phyloP scores from a whole-genome alignment of 1,140 invertebrate genomes.

The Phortica variegata region DNA sequence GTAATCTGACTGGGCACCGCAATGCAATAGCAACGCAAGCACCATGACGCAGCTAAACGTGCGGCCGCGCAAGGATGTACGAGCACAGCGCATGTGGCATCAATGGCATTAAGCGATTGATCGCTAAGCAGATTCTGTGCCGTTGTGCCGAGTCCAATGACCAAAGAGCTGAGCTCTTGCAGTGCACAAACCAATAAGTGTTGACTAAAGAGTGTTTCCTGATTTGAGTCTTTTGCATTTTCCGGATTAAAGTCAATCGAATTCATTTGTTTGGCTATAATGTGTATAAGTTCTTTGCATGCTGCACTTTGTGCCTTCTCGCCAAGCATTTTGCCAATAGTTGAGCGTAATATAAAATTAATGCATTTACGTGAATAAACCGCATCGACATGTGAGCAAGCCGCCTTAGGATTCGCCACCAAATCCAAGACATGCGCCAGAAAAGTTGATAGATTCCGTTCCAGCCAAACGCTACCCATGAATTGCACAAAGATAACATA shows the following conservation, averaged over 20 bases:
- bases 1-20: constrained; percentile 93
- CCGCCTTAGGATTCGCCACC: constrained; percentile 90
- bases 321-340: constrained; percentile 89
- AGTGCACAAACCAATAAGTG: constrained; percentile 92
- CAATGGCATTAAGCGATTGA: constrained; percentile 72
- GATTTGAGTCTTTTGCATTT: constrained; percentile 86
- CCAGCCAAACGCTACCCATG: constrained; percentile 91
- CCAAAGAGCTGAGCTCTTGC: constrained; percentile 84
- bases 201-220: constrained; percentile 88
- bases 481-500: constrained; percentile 93
- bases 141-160: constrained; percentile 87
- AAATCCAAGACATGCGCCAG: constrained; percentile 88
- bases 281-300: constrained; percentile 89
- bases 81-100: constrained; percentile 65
- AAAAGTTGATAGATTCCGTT: constrained; percentile 84
- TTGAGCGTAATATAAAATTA: constrained; percentile 89
- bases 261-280: constrained; percentile 94
- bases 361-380: constrained; percentile 98
- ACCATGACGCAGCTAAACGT: constrained; percentile 91
- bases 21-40: constrained; percentile 85
- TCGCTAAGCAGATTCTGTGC: constrained; percentile 86
- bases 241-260: constrained; percentile 88
- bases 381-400: constrained; percentile 93
- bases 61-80: constrained; percentile 92
- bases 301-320: constrained; percentile 96